A percentile compares a stretch with the other conserved stretches of the same genome.
phyloP scores from a whole-genome alignment of 2,113 vertebrate genomes.

The Heterotis niloticus region DNA sequence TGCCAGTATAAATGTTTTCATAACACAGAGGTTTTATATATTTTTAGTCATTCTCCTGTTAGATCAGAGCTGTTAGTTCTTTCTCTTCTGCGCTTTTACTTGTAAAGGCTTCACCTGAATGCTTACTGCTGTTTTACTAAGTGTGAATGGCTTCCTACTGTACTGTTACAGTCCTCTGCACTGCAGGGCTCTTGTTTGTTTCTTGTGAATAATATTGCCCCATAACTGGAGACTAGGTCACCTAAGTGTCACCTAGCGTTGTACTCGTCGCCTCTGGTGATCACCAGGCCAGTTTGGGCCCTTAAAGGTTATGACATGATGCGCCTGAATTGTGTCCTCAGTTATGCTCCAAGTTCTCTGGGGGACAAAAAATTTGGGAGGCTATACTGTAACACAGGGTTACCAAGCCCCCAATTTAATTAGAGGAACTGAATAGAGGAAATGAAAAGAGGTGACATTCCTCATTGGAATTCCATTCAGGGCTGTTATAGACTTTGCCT shows the following conservation, averaged over 20 bases:
- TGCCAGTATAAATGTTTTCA: too few species aligned
- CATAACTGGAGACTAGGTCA: neutral
- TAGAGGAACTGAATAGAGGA: constrained; percentile 84
- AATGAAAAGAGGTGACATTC: constrained; percentile 85
- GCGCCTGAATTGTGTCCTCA: constrained; percentile 38
- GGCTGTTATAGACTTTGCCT: constrained; percentile 90
- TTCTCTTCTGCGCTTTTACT: too few species aligned
- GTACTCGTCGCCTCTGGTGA: neutral
- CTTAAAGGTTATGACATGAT: constrained; percentile 27
- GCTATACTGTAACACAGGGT: constrained; percentile 75
- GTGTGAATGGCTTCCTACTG: too few species aligned
- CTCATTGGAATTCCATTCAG: constrained; percentile 93
- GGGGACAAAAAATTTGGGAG: constrained; percentile 66
- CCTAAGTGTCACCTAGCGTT: neutral
- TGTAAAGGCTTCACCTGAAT: too few species aligned
- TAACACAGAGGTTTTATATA: too few species aligned
- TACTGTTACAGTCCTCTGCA: neutral
- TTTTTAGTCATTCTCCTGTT: too few species aligned
- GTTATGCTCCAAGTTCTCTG: constrained; percentile 45
- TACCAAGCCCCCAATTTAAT: constrained; percentile 82
- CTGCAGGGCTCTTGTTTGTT: neutral
- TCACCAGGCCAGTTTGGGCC: neutral
- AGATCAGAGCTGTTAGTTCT: too few species aligned
- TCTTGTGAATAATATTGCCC: neutral
- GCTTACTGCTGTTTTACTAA: too few species aligned